Percentiles rank a stretch among this genome's conserved stretches.
phyloP scores from a whole-genome alignment of 1,140 invertebrate genomes.

The Lethocerus indicus region DNA sequence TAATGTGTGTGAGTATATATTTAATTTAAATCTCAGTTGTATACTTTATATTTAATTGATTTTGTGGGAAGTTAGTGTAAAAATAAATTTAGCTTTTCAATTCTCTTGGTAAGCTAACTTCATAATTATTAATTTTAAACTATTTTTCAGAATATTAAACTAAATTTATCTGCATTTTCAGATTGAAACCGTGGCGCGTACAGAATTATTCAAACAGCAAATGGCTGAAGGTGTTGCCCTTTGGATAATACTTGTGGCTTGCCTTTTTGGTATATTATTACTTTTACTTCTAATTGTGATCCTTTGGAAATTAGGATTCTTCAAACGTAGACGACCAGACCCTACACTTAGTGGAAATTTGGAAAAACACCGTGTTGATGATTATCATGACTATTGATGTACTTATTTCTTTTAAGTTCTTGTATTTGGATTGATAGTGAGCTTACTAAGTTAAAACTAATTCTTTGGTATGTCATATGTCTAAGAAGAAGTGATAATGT shows the following conservation, averaged over 20 bases:
- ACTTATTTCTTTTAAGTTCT: too few species aligned
- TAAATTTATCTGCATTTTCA: conserved; percentile 24
- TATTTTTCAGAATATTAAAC: conserved; percentile 7
- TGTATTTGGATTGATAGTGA: neutral
- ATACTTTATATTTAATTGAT: neutral
- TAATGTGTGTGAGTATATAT: neutral
- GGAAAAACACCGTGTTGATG: conserved; percentile 56
- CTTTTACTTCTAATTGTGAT: conserved; percentile 57
- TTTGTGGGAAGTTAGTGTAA: neutral
- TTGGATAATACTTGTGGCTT: conserved; percentile 68
- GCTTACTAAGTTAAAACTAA: too few species aligned
- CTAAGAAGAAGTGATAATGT: too few species aligned
- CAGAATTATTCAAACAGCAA: conserved; percentile 42
- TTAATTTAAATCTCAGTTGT: neutral
- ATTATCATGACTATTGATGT: conserved; percentile 23
- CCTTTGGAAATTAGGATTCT: conserved; percentile 77
- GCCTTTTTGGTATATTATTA: conserved; percentile 59
- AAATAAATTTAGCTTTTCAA: neutral
- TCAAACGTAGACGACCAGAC: conserved; percentile 61
- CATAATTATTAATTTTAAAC: conserved; percentile 9
- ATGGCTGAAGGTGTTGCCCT: conserved; percentile 48
- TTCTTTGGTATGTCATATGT: too few species aligned
- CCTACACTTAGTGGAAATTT: conserved; percentile 54
- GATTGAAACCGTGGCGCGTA: conserved; percentile 66
- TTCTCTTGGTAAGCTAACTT: neutral